Percentiles rank a stretch among this genome's conserved stretches.
Conservation (phyloP, 1,140 invertebrate species). For the Pomacea maculata region DNA sequence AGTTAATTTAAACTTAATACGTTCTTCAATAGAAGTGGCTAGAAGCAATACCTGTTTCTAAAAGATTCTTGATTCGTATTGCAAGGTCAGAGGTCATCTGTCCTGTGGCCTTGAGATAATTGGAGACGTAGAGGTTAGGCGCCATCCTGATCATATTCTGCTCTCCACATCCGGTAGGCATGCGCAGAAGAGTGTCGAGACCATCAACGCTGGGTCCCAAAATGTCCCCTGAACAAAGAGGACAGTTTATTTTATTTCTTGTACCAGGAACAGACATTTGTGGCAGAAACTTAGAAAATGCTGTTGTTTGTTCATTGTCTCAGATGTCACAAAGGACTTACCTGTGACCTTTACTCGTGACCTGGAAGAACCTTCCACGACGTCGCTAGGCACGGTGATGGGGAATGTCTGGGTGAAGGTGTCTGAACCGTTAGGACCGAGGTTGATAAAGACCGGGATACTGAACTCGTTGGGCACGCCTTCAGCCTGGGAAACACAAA, state of each 20-base stretch:
- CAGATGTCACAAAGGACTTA: slow-evolving; percentile 7
- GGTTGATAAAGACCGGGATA: slow-evolving; percentile 13
- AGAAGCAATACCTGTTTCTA: too few species aligned
- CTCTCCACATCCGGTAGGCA: slow-evolving; percentile 92
- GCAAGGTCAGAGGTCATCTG: neutral
- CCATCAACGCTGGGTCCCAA: slow-evolving; percentile 53
- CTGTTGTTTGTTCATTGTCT: too few species aligned
- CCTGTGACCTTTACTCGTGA: slow-evolving; percentile 45
- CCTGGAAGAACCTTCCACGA: slow-evolving; percentile 48
- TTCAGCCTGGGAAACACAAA: slow-evolving; percentile 1
- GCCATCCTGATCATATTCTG: slow-evolving; percentile 93
- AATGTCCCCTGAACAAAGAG: slow-evolving; percentile 42
- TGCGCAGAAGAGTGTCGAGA: slow-evolving; percentile 72
- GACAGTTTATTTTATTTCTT: neutral
- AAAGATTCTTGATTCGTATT: neutral
- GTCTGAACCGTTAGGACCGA: neutral
- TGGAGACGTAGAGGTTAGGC: slow-evolving; percentile 86
- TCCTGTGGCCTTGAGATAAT: slow-evolving; percentile 74
- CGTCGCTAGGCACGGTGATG: slow-evolving; percentile 34
- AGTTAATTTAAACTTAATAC: too few species aligned
- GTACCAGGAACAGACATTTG: too few species aligned
- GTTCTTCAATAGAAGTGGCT: too few species aligned
- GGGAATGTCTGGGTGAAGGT: slow-evolving; percentile 1
- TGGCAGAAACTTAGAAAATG: too few species aligned
- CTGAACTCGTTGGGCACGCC: slow-evolving; percentile 6